These are phyloP conservation scores for Pelobates cultripes DNA, from an alignment of 2,797 vertebrate genomes.

Conservation along the genomic window DNA sequence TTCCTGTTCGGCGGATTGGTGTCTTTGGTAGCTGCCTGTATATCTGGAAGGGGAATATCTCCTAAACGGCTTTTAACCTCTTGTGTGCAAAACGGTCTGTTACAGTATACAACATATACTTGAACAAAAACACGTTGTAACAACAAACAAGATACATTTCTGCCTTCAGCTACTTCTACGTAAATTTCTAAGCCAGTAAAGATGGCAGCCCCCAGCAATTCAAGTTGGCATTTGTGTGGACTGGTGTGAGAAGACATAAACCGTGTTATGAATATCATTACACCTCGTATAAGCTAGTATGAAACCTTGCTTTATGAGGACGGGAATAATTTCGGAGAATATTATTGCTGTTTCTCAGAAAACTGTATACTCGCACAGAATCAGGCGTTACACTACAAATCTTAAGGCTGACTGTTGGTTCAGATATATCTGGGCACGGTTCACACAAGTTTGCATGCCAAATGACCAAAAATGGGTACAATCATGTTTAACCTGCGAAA, in stretches of 20 bases:
- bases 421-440: constrained; percentile 49
- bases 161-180: too few relatives aligned
- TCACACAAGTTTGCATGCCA: constrained; percentile 37
- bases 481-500: constrained; percentile 37
- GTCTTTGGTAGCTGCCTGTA: too few relatives aligned
- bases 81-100: too few relatives aligned
- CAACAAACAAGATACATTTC: background rate
- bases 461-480: constrained; percentile 54
- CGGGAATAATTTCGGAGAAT: constrained; percentile 23
- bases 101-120: too few relatives aligned
- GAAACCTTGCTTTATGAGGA: background rate
- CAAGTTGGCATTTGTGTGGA: background rate
- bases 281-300: background rate
- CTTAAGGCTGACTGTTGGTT: constrained; percentile 26
- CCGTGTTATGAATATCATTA: background rate
- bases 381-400: constrained; percentile 11
- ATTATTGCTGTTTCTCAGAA: constrained; percentile 4
- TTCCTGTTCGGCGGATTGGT: too few relatives aligned
- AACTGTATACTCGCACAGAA: background rate
- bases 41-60: too few relatives aligned
- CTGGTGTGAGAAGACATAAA: background rate
- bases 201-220: background rate
- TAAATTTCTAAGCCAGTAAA: background rate
- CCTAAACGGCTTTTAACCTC: too few relatives aligned
- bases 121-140: background rate